These are phyloP conservation scores for Ginglymostoma cirratum DNA, from an alignment of 2,113 vertebrate genomes.

Conservation along the genomic window DNA sequence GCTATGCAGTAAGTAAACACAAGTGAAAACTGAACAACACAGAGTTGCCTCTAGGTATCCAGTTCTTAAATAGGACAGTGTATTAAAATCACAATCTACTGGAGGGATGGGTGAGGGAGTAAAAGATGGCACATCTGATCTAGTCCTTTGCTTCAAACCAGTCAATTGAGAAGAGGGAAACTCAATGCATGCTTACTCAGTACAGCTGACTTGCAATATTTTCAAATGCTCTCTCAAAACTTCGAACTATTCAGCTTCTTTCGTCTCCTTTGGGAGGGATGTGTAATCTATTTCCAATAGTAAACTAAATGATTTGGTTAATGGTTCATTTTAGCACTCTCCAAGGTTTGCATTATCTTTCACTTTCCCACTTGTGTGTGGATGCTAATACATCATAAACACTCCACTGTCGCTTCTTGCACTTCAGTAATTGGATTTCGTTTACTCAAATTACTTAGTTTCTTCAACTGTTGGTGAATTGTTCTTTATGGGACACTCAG, in stretches of 20 bases:
- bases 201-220: not conserved
- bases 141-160: not conserved
- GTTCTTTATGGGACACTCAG: not conserved
- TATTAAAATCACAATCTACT: not conserved
- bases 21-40: not conserved
- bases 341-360: slow-evolving; percentile 1
- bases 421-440: slow-evolving; percentile 27
- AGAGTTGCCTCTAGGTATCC: not conserved
- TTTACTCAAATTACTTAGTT: not conserved
- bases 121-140: not conserved
- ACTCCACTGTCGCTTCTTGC: not conserved
- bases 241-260: not conserved
- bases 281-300: slow-evolving; percentile 33
- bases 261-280: not conserved
- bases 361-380: slow-evolving; percentile 17
- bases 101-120: not conserved
- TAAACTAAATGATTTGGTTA: slow-evolving; percentile 34
- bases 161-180: not conserved
- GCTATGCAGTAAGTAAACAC: not conserved
- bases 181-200: not conserved
- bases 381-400: slow-evolving; percentile 32
- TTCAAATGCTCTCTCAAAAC: not conserved
- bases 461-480: not conserved
- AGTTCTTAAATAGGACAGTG: not conserved
- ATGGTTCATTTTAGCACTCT: slow-evolving; percentile 34